Evolutionary conservation across 2,888 invertebrate genomes (phyloP), one percentile per base, ranked within the genome.

Genomic region (Trachelus troglodyta): DNA sequence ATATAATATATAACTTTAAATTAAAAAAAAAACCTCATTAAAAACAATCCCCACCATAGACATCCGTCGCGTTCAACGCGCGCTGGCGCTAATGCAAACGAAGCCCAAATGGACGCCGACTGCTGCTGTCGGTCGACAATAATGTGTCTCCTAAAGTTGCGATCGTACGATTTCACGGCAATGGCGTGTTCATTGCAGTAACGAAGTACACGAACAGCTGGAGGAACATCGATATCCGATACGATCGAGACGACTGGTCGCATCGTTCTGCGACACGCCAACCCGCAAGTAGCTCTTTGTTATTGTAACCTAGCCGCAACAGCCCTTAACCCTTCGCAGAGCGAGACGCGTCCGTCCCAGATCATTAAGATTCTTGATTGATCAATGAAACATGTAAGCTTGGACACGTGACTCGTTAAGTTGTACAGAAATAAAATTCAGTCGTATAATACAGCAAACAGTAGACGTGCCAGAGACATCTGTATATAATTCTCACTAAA

Each of bases 141-240:
- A 15, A 69, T 71, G 71, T 79, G 75, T 77, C 79, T 56, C 34
- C 71, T 75, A 37, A 77, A 79, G 79, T 76, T 75, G 77, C 74
- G 79, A 79, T 79, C 79, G 75, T 77, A 34, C 34, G 74, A 75
- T 23, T 69, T 76, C 35, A 34, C 74, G 74, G n/a, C 23, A 74
- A 30, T 35, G 30, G 31, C 71, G 71, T 34, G 71, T 23, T 9
- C 56, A 6, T 56, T 56, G 6, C 23, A 1, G 56, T 56, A 71
- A 71, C 71, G 31, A 31, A 71, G 31, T 3, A 33, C 71, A 71
- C 71, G 71, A 71, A 71, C 31, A 31, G 31, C 71, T 33, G 69
- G 37, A 12, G n/a, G 23, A 33, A 79, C 80, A 79, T 81, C 81
- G 81, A 82, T 82, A 80, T 68, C 79, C 79, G 79, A 81, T 79